Evolutionary conservation across 2,113 vertebrate genomes (phyloP).

Genomic region (Macroglossus sobrinus): DNA sequence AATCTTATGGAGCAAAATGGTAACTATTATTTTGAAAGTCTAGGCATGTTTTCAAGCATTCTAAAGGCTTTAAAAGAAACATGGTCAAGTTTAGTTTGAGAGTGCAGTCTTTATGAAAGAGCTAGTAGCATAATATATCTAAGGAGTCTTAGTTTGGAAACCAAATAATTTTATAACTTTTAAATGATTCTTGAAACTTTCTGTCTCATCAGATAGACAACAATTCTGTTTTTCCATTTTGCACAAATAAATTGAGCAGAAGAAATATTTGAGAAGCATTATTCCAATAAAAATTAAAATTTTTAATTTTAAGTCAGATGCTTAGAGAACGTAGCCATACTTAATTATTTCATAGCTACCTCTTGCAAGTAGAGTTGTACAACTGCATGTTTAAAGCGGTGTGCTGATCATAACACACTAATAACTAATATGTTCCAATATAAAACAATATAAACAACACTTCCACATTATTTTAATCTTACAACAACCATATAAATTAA

Average conservation of each 20-base stretch:
- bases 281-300: neutral
- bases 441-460: neutral
- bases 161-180: neutral
- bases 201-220: neutral
- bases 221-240: neutral
- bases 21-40: conserved; percentile 20
- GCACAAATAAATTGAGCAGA: neutral
- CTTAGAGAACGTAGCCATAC: neutral
- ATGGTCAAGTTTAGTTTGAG: neutral
- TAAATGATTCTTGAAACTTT: conserved; percentile 1
- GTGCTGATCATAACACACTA: neutral
- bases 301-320: neutral
- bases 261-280: neutral
- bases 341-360: neutral
- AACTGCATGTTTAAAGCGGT: neutral
- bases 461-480: neutral
- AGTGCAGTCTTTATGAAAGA: neutral
- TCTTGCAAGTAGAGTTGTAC: neutral
- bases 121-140: neutral
- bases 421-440: neutral
- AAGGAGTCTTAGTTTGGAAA: neutral
- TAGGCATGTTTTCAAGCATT: neutral
- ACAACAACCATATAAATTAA: neutral
- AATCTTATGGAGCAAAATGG: neutral
- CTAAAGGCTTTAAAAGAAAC: conserved; percentile 32